Base-by-base conservation (phyloP, 2,888 invertebrate species). In the Cabera pusaria region DNA sequence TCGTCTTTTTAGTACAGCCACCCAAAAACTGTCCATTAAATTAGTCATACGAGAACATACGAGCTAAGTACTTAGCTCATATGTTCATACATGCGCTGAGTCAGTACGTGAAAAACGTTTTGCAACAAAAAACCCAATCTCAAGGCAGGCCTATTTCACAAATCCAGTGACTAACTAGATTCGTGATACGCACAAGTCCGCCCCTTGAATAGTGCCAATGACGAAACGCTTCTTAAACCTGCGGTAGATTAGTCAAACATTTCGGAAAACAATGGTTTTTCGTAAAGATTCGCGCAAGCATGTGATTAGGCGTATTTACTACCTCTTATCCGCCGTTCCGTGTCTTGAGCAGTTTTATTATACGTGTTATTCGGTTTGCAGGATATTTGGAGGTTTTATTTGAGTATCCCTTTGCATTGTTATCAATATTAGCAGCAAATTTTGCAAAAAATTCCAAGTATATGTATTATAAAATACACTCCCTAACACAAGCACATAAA, bases 251-350 rank as follows among this genome's bases (percentile, higher is more conserved):
- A 24, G 19, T 19, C 18, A 23, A 28, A 28, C 9, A 10, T 20
- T 20, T 40, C 14, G 4, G 28, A 7, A 40, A 7, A 42, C 41
- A 42, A 42, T 42, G 26, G 35, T 6, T 42, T 35, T 42, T 31
- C 26, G 35, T 25, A 41, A 35, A 33, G 10, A 18, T 8, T 10
- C 35, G 19, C 26, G 10, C 19, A 35, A 35, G 35, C 35, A 42
- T 42, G 25, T 40, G 16, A 41, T 41, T 31, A 29, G 12, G 20
- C 27, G 5, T 34, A 41, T 35, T 41, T 41, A 34, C 21, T 6
- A 24, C 28, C 33, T 18, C 29, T 21, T 29, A 27, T 25, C 8
- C 6, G 19, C 9, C 24, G 23, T 23, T 40, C 23, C 38, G 21
- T 24, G 2, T 7, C 20, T 16, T 29, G 37, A 16, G 10, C 14